Percentiles rank a stretch among this genome's conserved stretches.
These are phyloP conservation scores for Rhyacichthys aspro DNA, from an alignment of 2,797 vertebrate species.

Conservation along the genomic window DNA sequence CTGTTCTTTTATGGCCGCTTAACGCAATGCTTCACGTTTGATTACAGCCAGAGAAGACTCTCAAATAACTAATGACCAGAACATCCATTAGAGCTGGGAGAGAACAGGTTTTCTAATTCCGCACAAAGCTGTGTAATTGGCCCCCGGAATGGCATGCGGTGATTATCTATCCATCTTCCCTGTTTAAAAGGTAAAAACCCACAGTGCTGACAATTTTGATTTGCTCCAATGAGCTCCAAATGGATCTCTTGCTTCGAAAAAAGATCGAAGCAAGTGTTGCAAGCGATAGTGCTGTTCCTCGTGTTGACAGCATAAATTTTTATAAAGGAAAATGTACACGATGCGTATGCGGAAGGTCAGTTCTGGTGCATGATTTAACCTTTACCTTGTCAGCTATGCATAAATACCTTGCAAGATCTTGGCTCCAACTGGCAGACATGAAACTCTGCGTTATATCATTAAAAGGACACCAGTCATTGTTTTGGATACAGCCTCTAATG, in stretches of 20 bases:
- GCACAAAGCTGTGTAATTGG: conserved; percentile 85
- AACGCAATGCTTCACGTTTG: conserved; percentile 96
- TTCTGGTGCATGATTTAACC: conserved; percentile 43
- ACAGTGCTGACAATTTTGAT: conserved; percentile 79
- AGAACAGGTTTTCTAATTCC: conserved; percentile 93
- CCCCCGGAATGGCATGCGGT: conserved; percentile 79
- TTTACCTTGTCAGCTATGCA: conserved; percentile 40
- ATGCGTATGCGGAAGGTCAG: conserved; percentile 22
- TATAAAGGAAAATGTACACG: conserved; percentile 35
- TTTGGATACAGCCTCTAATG: conserved; percentile 43
- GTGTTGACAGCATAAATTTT: conserved; percentile 57
- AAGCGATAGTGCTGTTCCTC: conserved; percentile 58
- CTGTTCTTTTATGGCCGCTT: conserved; percentile 97
- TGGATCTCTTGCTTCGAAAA: conserved; percentile 51
- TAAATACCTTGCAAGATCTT: conserved; percentile 27
- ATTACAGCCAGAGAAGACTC: conserved; percentile 94
- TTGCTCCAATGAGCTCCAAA: conserved; percentile 75
- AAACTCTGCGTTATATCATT: not conserved
- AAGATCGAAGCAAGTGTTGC: conserved; percentile 31
- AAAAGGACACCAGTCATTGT: conserved; percentile 44
- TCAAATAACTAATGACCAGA: conserved; percentile 98
- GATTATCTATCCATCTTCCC: conserved; percentile 83
- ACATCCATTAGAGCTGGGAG: conserved; percentile 93
- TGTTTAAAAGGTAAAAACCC: conserved; percentile 79
- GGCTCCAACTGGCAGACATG: conserved; percentile 14